These are phyloP conservation scores for Macrophya alboannulata DNA, from an alignment of 2,888 invertebrate genomes.

Conservation along the genomic window DNA sequence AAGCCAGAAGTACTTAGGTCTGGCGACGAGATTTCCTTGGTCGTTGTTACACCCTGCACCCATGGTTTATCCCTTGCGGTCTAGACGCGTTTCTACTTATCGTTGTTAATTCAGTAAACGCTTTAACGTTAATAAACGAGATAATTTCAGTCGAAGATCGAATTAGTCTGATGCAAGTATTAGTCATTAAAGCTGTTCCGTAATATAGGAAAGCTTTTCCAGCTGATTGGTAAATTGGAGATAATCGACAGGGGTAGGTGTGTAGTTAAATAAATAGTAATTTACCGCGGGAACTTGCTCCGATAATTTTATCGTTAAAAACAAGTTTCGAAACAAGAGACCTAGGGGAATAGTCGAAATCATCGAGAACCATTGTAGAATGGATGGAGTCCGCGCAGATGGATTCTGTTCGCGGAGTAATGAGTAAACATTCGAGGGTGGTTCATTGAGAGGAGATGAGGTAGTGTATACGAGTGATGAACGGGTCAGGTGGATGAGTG, in stretches of 20 bases:
- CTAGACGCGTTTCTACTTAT: conserved; percentile 76
- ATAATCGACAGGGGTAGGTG: neutral
- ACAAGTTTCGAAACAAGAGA: neutral
- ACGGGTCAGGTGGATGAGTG: conserved; percentile 53
- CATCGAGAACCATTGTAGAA: conserved; percentile 10
- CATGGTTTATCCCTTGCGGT: conserved; percentile 74
- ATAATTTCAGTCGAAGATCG: neutral
- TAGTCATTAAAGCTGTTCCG: neutral
- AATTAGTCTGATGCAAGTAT: neutral
- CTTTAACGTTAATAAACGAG: neutral
- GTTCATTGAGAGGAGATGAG: conserved; percentile 39
- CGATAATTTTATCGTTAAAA: conserved; percentile 13
- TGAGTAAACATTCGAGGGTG: conserved; percentile 45
- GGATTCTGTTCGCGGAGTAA: conserved; percentile 42
- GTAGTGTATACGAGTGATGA: conserved; percentile 30
- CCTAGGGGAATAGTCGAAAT: conserved; percentile 13
- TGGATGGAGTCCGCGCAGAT: neutral
- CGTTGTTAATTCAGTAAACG: conserved; percentile 73
- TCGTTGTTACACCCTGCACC: neutral
- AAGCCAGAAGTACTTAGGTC: conserved; percentile 31
- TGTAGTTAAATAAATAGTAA: conserved; percentile 24
- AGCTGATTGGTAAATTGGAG: neutral
- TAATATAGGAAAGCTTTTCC: neutral
- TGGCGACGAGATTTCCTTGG: neutral
- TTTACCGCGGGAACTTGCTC: neutral